These are phyloP conservation scores for Myopa tessellatipennis DNA, from an alignment of 2,888 invertebrate genomes.

Conservation along the genomic window DNA sequence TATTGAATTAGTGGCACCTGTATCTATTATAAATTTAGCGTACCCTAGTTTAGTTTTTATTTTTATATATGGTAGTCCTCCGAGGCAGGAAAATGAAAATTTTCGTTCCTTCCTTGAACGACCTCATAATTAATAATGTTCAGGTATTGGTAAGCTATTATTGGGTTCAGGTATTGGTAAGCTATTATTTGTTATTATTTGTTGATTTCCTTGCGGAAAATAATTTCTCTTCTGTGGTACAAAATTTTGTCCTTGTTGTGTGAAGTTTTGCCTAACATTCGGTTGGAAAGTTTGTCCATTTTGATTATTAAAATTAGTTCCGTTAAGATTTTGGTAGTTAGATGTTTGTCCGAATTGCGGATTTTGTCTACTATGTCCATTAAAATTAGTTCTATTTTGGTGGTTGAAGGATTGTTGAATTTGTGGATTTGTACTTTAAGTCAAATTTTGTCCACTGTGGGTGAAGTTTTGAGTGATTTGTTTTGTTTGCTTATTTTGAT, in stretches of 20 bases:
- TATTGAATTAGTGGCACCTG: slow-evolving; percentile 39
- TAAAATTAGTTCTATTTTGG: not conserved
- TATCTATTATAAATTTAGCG: slow-evolving; percentile 43
- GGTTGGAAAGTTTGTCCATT: not conserved
- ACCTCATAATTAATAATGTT: slow-evolving; percentile 36
- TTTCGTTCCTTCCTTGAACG: slow-evolving; percentile 13
- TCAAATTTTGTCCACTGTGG: too few species aligned
- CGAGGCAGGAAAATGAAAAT: slow-evolving; percentile 39
- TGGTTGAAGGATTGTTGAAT: not conserved
- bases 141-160: too few species aligned
- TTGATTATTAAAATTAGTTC: not conserved
- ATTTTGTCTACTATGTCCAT: not conserved
- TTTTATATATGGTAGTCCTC: slow-evolving; percentile 42
- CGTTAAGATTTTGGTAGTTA: not conserved
- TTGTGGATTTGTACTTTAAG: not conserved
- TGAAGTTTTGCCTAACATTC: not conserved
- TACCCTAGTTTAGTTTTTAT: slow-evolving; percentile 37
- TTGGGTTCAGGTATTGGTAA: slow-evolving; percentile 36
- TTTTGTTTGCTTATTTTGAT: not conserved
- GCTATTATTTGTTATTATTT: not conserved
- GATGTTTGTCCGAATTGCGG: not conserved
- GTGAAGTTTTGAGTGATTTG: not conserved
- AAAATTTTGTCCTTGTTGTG: too few species aligned
- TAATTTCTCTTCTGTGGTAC: not conserved
- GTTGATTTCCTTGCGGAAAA: not conserved